phyloP scores from a whole-genome alignment of 2,888 invertebrate genomes.

The Iphiclides podalirius region DNA sequence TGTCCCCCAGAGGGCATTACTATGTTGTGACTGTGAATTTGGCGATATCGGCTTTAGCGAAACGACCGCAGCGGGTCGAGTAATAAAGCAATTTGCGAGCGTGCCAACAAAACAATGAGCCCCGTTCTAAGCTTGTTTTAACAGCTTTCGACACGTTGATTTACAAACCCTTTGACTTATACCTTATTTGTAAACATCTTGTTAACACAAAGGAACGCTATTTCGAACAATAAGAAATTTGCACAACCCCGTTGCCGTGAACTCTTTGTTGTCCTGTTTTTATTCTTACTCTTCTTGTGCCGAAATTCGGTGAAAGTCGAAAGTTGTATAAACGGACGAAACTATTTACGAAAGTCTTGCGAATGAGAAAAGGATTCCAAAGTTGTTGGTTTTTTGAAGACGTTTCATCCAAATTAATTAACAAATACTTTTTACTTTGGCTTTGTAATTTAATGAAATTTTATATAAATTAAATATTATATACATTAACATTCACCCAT shows the following conservation, averaged over 20 bases:
- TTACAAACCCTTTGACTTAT: slow-evolving; percentile 78
- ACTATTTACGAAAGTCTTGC: too few species aligned
- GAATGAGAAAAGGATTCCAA: too few species aligned
- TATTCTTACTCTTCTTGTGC: slow-evolving; percentile 34
- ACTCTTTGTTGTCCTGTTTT: slow-evolving; percentile 55
- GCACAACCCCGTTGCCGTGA: slow-evolving; percentile 72
- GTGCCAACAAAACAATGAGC: slow-evolving; percentile 74
- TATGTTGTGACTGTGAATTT: slow-evolving; percentile 73
- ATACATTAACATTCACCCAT: too few species aligned
- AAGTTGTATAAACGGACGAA: slow-evolving; percentile 16
- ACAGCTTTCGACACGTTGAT: slow-evolving; percentile 78
- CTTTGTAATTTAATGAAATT: too few species aligned
- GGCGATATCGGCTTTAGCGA: slow-evolving; percentile 69
- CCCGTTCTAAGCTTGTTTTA: slow-evolving; percentile 75
- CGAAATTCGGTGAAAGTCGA: slow-evolving; percentile 54
- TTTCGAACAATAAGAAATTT: slow-evolving; percentile 64
- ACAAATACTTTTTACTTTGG: too few species aligned
- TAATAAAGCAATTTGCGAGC: slow-evolving; percentile 78
- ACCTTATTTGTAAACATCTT: slow-evolving; percentile 75
- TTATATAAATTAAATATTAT: too few species aligned
- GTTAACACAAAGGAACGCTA: slow-evolving; percentile 66
- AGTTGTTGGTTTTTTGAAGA: too few species aligned
- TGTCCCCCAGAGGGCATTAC: slow-evolving; percentile 35
- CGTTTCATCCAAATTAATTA: too few species aligned
- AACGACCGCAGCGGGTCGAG: slow-evolving; percentile 54